A percentile compares a stretch with the other conserved stretches of the same genome.
These are phyloP conservation scores for Harmothoe impar DNA, from an alignment of 2,888 invertebrate species.

Conservation along the genomic window DNA sequence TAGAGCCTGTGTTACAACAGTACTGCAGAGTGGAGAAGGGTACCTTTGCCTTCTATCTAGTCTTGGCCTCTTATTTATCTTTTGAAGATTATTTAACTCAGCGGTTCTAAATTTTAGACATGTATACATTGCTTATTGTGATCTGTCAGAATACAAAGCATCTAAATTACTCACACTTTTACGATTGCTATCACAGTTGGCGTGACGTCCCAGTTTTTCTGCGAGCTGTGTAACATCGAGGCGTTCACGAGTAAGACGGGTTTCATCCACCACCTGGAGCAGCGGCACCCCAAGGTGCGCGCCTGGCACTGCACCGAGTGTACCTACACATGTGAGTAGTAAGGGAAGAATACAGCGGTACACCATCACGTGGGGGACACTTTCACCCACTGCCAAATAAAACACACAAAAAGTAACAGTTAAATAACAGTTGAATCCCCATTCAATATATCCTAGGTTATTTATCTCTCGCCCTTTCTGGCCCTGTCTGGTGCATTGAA, in stretches of 20 bases:
- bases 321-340: slow-evolving; percentile 64
- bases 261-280: slow-evolving; percentile 68
- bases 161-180: too few relatives aligned
- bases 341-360: too few relatives aligned
- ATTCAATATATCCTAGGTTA: too few relatives aligned
- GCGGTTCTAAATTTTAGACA: too few relatives aligned
- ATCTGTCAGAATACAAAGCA: too few relatives aligned
- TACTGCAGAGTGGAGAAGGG: slow-evolving; percentile 32
- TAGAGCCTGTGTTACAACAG: slow-evolving; percentile 51
- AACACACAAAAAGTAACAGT: too few relatives aligned
- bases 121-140: too few relatives aligned
- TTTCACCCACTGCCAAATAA: background rate
- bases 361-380: slow-evolving; percentile 2
- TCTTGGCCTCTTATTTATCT: too few relatives aligned
- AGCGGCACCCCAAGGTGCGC: slow-evolving; percentile 67
- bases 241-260: slow-evolving; percentile 66
- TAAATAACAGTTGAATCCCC: too few relatives aligned
- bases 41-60: background rate
- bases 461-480: too few relatives aligned
- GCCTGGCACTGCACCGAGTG: slow-evolving; percentile 69
- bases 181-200: background rate
- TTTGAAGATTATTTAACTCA: too few relatives aligned
- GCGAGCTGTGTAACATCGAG: slow-evolving; percentile 63
- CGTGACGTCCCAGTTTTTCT: slow-evolving; percentile 45
- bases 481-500: too few relatives aligned